phyloP scores from a whole-genome alignment of 2,113 vertebrate species.

The Peromyscus leucopus region DNA sequence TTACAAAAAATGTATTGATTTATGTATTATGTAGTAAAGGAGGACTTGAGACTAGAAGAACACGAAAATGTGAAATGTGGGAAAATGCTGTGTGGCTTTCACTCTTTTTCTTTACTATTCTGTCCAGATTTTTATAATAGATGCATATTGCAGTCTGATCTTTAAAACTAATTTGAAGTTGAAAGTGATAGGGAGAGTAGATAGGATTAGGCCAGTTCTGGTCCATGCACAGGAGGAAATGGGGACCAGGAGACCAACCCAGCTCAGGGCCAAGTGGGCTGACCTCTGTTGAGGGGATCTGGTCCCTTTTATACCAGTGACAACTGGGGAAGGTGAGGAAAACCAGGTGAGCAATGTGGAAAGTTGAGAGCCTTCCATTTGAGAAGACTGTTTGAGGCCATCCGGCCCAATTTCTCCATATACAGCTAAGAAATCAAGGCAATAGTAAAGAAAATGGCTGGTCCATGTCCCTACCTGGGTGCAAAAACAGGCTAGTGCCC shows the following conservation, averaged over 20 bases:
- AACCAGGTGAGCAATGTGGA: background rate
- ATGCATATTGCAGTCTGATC: background rate
- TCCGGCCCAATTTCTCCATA: background rate
- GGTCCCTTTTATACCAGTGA: background rate
- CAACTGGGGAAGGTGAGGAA: background rate
- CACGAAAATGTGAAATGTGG: background rate
- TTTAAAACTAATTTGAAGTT: constrained; percentile 1
- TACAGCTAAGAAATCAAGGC: background rate
- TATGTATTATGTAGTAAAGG: background rate
- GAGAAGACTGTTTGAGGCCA: background rate
- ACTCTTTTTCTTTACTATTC: background rate
- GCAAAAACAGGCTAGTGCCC: background rate
- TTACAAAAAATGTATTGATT: background rate
- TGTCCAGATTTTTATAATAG: background rate
- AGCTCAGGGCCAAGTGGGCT: background rate
- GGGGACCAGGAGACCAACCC: background rate
- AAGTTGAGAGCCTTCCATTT: background rate
- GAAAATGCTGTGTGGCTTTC: background rate
- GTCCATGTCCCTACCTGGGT: background rate
- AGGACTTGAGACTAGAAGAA: background rate
- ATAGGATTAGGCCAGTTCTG: background rate
- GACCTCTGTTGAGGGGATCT: background rate
- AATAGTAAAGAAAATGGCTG: background rate
- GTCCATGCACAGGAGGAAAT: background rate
- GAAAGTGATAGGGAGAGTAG: background rate